phyloP scores from a whole-genome alignment of 2,888 invertebrate species.

The Graphium colonna region DNA sequence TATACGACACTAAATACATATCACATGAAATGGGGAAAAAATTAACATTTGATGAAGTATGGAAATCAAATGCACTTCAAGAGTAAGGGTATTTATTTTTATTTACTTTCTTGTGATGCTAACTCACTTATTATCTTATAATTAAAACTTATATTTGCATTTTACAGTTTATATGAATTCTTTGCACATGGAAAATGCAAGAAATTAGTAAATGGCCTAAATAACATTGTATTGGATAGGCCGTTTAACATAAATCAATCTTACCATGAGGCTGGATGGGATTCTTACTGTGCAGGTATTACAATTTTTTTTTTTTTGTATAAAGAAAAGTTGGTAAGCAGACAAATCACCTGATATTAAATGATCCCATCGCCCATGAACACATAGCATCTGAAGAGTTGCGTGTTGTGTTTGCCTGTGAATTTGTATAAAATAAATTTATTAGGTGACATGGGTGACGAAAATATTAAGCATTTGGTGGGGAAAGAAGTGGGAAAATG shows the following conservation, averaged over 20 bases:
- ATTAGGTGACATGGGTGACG: no score
- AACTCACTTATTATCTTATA: background rate
- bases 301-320: conserved; percentile 3
- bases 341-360: no score
- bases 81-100: conserved; percentile 48
- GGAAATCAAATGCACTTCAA: conserved; percentile 75
- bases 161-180: conserved; percentile 78
- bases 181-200: conserved; percentile 74
- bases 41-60: conserved; percentile 65
- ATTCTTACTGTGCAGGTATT: conserved; percentile 85
- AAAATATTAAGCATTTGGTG: no score
- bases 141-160: conserved; percentile 5
- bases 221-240: conserved; percentile 47
- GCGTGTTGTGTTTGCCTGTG: conserved; percentile 2
- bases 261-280: conserved; percentile 91
- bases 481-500: no score
- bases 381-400: no score
- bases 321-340: no score
- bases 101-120: background rate
- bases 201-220: conserved; percentile 51
- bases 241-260: conserved; percentile 57
- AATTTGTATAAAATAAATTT: no score
- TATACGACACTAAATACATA: conserved; percentile 88
- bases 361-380: no score
- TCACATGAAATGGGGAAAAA: conserved; percentile 75